phyloP scores from a whole-genome alignment of 2,888 invertebrate genomes.

The Scaeva pyrastri region DNA sequence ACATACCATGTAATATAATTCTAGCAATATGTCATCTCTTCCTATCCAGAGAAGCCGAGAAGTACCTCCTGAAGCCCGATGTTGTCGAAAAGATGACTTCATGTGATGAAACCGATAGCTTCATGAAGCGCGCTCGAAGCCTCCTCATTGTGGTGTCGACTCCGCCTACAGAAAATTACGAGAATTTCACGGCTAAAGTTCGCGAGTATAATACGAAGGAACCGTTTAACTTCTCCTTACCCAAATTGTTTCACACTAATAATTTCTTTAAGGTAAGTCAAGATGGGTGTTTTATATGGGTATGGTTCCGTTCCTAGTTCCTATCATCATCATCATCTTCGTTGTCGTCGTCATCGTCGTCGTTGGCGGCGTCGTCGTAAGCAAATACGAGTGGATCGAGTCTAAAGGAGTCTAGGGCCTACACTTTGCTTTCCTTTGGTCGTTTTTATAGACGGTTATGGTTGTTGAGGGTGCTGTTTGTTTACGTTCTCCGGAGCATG shows the following conservation, averaged over 20 bases:
- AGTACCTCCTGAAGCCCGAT: constrained; percentile 90
- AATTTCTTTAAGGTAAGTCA: constrained; percentile 85
- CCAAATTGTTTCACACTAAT: constrained; percentile 85
- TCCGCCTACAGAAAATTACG: constrained; percentile 90
- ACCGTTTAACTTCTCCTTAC: constrained; percentile 92
- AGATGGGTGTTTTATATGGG: constrained; percentile 9
- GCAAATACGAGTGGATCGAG: constrained; percentile 58
- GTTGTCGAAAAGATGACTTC: constrained; percentile 85
- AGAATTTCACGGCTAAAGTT: constrained; percentile 92
- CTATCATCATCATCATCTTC: background rate
- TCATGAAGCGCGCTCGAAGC: constrained; percentile 89
- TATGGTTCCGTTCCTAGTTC: background rate
- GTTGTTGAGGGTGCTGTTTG: constrained; percentile 53
- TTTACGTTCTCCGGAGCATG: constrained; percentile 39
- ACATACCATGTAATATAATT: constrained; percentile 62
- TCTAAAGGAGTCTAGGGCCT: background rate
- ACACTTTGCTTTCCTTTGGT: constrained; percentile 28
- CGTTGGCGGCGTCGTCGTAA: constrained; percentile 13
- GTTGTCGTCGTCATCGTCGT: background rate
- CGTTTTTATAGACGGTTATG: constrained; percentile 18
- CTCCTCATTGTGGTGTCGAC: constrained; percentile 95
- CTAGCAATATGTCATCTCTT: constrained; percentile 36
- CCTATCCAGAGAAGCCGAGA: constrained; percentile 87
- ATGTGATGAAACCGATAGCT: constrained; percentile 86
- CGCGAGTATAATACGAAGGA: constrained; percentile 90